Conservation (phyloP, 1,140 invertebrate genomes). For the Phymorhynchus buccinoides region DNA sequence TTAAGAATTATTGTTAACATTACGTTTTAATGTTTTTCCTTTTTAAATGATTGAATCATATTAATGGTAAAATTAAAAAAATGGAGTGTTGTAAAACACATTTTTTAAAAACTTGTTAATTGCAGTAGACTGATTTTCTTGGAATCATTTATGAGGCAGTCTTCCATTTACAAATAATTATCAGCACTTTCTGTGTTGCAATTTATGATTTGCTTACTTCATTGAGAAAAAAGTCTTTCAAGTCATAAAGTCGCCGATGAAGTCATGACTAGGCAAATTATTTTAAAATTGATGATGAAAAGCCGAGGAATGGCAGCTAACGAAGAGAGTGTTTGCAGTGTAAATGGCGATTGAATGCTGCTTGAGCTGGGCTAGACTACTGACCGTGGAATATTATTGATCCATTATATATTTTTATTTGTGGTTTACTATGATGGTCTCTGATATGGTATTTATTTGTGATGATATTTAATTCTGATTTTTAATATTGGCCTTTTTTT, state of each 20-base stretch:
- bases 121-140: background rate
- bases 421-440: slow-evolving; percentile 24
- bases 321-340: background rate
- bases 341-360: background rate
- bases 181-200: background rate
- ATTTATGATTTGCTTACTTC: background rate
- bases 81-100: background rate
- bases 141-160: background rate
- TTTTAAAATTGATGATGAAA: background rate
- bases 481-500: slow-evolving; percentile 25
- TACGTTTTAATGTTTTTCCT: too few relatives aligned
- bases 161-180: background rate
- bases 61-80: too few relatives aligned
- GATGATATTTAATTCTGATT: slow-evolving; percentile 24
- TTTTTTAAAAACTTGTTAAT: background rate
- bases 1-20: too few relatives aligned
- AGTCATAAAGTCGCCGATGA: background rate
- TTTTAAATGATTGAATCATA: too few relatives aligned
- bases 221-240: background rate
- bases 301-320: slow-evolving; percentile 1
- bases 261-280: background rate
- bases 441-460: slow-evolving; percentile 32
- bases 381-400: slow-evolving; percentile 29
- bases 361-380: slow-evolving; percentile 1
- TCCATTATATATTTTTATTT: slow-evolving; percentile 28